Base-by-base conservation (phyloP, 2,113 vertebrate genomes). In the Actenoides lindsayi region DNA sequence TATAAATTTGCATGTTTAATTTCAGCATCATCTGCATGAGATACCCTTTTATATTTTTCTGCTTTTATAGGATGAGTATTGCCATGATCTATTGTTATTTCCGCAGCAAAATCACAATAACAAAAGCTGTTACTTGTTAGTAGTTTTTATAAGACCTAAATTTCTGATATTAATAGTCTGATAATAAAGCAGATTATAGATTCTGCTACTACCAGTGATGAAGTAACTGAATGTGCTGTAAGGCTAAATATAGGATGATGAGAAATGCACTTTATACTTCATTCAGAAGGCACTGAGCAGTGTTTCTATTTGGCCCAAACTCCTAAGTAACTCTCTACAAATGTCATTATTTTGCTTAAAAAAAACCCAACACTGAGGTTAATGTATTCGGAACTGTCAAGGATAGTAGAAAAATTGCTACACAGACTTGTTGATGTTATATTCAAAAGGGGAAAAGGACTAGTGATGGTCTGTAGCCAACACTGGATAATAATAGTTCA, bases 341-440 rank as follows among this genome's bases (percentile, higher is more conserved):
- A 96, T 71, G 10, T 54, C 65, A 79, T 51, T 94, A 83, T 93
- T 96, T 95, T 56, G 8, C 33, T 48, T 69, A 80, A 16, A 35
- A 16, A 9, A 17, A 14, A 44, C 0, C 2, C 24, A 31, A 31
- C 31, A 44, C n/a, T 27, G 51, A 89, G 33, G 90, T 76, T 79
- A 94, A 37, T 44, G 37, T 59, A 85, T 75, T 83, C 68, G 78
- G 57, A 95, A 87, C 44, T 53, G 48, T 67, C 73, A 78, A 60
- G 28, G 30, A 44, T 31, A 39, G 57, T 53, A 53, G 17, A 88
- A 83, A 56, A 53, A 71, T 75, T 82, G 54, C 27, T 65, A 63
- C 67, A 76, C 18, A 71, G 68, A 87, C 68, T 96, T 97, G 51
- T 80, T 81, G 24, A 79, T 90, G 62, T 65, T 92, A 63, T 64